A percentile compares a stretch with the other conserved stretches of the same genome.
Evolutionary conservation across 2,888 invertebrate genomes (phyloP).

Genomic region (Thymelicus acteon): DNA sequence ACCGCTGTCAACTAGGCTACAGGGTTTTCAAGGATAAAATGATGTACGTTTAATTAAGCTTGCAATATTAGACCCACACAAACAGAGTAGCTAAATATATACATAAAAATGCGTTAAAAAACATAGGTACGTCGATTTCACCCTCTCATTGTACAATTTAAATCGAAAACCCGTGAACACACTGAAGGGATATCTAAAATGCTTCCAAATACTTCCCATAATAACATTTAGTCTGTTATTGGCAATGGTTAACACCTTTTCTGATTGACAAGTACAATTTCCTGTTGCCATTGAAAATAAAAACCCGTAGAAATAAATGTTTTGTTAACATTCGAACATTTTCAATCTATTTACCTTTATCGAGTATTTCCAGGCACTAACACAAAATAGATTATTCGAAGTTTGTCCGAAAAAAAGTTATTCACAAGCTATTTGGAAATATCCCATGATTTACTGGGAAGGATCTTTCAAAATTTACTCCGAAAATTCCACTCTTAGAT

Average conservation of each 20-base stretch:
- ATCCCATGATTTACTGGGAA: constrained; percentile 20
- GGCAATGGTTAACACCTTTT: constrained; percentile 23
- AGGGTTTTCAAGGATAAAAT: no score
- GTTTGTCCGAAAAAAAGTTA: constrained; percentile 10
- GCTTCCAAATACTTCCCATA: constrained; percentile 13
- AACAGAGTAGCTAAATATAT: no score
- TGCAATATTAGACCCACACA: no score
- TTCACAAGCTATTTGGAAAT: constrained; percentile 16
- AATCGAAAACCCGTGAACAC: constrained; percentile 31
- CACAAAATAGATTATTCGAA: constrained; percentile 23
- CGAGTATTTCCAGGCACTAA: constrained; percentile 8
- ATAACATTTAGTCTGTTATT: constrained; percentile 25
- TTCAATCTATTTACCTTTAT: constrained; percentile 30
- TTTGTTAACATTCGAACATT: constrained; percentile 15
- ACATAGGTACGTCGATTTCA: constrained; percentile 14
- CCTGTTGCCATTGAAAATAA: constrained; percentile 24
- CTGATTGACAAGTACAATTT: constrained; percentile 24
- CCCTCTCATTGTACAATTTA: constrained; percentile 29
- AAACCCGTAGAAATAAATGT: constrained; percentile 2
- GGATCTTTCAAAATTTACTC: constrained; percentile 30
- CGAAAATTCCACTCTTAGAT: constrained; percentile 28
- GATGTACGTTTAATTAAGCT: no score
- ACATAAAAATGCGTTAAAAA: no score
- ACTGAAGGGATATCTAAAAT: constrained; percentile 22
- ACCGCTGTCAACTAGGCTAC: no score